phyloP scores from a whole-genome alignment of 2,888 invertebrate species.

The Tetragonisca angustula region DNA sequence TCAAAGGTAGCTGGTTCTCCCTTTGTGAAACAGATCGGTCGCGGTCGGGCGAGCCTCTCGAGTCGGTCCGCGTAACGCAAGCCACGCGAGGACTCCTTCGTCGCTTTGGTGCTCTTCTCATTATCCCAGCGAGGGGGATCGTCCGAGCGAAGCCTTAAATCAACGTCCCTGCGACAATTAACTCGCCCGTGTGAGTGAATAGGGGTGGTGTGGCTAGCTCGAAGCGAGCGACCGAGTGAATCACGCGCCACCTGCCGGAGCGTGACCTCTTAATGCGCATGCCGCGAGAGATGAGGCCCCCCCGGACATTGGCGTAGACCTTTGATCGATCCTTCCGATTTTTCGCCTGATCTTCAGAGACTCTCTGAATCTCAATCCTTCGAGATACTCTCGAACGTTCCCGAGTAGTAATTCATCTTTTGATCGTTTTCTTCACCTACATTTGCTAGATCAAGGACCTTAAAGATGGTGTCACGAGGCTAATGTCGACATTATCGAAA shows the following conservation, averaged over 20 bases:
- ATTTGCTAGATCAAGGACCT: too few species aligned
- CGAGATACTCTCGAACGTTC: not conserved
- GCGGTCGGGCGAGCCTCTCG: slow-evolving; percentile 17
- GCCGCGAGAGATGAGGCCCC: slow-evolving; percentile 63
- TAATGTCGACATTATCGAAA: too few species aligned
- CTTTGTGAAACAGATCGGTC: slow-evolving; percentile 45
- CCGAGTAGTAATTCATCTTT: too few species aligned
- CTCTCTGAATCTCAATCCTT: not conserved
- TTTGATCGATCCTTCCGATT: not conserved
- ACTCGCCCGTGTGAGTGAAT: slow-evolving; percentile 74
- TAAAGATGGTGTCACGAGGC: too few species aligned
- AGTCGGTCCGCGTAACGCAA: slow-evolving; percentile 54
- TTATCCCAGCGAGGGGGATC: slow-evolving; percentile 69
- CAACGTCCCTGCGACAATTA: slow-evolving; percentile 76
- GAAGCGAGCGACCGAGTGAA: slow-evolving; percentile 74
- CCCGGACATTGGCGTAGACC: slow-evolving; percentile 55
- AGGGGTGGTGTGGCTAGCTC: slow-evolving; percentile 68
- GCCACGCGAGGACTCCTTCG: slow-evolving; percentile 53
- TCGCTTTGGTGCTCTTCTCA: slow-evolving; percentile 58
- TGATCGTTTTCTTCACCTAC: too few species aligned
- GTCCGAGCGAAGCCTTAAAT: slow-evolving; percentile 68
- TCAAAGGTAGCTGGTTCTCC: slow-evolving; percentile 15
- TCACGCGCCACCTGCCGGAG: slow-evolving; percentile 82
- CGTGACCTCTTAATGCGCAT: slow-evolving; percentile 81
- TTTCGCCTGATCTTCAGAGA: too few species aligned